A percentile compares a stretch with the other conserved stretches of the same genome.
These are phyloP conservation scores for Streptopelia turtur DNA, from an alignment of 2,797 vertebrate genomes.

Conservation along the genomic window DNA sequence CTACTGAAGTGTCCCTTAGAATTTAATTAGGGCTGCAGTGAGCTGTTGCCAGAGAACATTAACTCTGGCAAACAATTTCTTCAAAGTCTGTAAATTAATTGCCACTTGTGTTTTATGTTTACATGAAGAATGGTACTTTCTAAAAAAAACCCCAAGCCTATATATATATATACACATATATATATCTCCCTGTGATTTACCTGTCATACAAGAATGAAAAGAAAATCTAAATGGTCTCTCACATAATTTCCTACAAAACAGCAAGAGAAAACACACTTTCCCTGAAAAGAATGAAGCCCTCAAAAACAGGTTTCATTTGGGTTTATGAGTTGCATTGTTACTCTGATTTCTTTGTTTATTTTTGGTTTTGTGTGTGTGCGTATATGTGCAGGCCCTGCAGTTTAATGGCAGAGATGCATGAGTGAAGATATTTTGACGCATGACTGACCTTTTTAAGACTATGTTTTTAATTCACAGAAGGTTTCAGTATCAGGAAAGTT, in stretches of 20 bases:
- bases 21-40: conserved; percentile 9
- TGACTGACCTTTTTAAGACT: background rate
- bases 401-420: background rate
- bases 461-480: background rate
- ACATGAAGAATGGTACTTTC: background rate
- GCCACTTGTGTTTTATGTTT: background rate
- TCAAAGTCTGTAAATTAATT: conserved; percentile 12
- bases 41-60: conserved; percentile 16
- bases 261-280: background rate
- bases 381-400: background rate
- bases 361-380: background rate
- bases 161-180: too few relatives aligned
- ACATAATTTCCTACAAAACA: background rate
- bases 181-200: background rate
- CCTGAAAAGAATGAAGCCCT: background rate
- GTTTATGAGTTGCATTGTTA: background rate
- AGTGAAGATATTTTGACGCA: background rate
- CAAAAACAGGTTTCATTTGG: background rate
- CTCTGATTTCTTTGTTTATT: background rate
- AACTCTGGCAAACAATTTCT: conserved; percentile 14
- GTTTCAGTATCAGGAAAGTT: background rate
- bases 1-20: conserved; percentile 1
- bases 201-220: conserved; percentile 21
- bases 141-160: background rate
- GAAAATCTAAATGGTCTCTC: background rate